These are phyloP conservation scores for Lasioglossum villosulum DNA, from an alignment of 2,888 invertebrate genomes.

Conservation along the genomic window DNA sequence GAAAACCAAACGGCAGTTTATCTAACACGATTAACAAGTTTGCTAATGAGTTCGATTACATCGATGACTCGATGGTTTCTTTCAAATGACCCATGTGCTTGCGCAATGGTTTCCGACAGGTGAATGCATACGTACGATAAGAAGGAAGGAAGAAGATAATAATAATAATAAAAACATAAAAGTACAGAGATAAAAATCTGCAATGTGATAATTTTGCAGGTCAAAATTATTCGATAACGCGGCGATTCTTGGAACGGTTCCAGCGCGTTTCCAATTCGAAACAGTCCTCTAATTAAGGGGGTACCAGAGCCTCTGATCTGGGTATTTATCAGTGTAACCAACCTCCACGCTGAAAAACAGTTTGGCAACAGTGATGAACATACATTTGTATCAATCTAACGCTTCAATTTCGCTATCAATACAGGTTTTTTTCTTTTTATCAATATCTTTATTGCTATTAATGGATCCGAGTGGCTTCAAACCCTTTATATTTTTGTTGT, in stretches of 20 bases:
- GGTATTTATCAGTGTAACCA: no score
- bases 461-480: no score
- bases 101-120: neutral
- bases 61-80: neutral
- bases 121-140: neutral
- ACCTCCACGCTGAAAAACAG: no score
- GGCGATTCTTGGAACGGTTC: neutral
- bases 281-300: conserved; percentile 25
- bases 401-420: no score
- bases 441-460: no score
- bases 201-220: neutral
- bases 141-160: neutral
- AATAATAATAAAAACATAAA: neutral
- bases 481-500: no score
- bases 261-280: neutral
- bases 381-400: no score
- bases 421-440: no score
- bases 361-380: no score
- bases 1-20: neutral
- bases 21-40: neutral
- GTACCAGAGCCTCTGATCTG: no score
- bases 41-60: neutral
- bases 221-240: neutral
- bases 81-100: neutral
- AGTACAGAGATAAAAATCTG: neutral